Conservation (phyloP, 1,140 invertebrate genomes). For the Drosophila quadrilineata region DNA sequence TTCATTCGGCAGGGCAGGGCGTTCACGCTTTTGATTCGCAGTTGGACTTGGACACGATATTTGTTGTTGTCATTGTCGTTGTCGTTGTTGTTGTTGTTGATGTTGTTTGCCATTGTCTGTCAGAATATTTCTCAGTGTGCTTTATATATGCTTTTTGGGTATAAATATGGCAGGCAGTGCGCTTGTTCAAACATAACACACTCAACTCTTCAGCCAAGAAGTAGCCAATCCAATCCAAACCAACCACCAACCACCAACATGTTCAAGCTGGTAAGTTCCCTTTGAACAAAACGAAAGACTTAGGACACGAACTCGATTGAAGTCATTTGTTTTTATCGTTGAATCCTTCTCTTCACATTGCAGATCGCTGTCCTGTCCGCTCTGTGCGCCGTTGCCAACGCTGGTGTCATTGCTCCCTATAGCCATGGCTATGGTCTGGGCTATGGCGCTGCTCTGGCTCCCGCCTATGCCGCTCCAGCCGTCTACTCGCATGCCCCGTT, state of each 20-base stretch:
- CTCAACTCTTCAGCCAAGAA: conserved; percentile 65
- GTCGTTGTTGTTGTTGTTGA: conserved; percentile 7
- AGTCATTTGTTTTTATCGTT: neutral
- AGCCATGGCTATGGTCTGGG: conserved; percentile 61
- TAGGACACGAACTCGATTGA: neutral
- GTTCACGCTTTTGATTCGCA: conserved; percentile 49
- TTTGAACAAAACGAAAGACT: conserved; percentile 23
- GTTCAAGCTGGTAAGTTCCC: conserved; percentile 81
- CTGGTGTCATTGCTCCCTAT: conserved; percentile 69
- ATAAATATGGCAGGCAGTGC: conserved; percentile 68
- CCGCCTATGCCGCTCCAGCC: conserved; percentile 53
- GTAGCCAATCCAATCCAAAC: conserved; percentile 27
- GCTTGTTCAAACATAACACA: conserved; percentile 63
- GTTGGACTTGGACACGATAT: neutral
- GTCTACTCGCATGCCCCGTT: conserved; percentile 71
- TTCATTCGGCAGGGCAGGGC: conserved; percentile 46
- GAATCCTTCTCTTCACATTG: neutral
- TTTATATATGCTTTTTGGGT: conserved; percentile 50
- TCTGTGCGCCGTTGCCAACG: conserved; percentile 74
- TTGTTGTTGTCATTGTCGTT: neutral
- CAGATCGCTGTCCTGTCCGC: conserved; percentile 73
- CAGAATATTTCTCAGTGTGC: conserved; percentile 77
- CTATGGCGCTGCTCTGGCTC: conserved; percentile 43
- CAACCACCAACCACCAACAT: conserved; percentile 58
- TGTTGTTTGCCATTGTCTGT: conserved; percentile 28